Base-by-base conservation (phyloP, 2,797 vertebrate species). In the Chrosomus eos region DNA sequence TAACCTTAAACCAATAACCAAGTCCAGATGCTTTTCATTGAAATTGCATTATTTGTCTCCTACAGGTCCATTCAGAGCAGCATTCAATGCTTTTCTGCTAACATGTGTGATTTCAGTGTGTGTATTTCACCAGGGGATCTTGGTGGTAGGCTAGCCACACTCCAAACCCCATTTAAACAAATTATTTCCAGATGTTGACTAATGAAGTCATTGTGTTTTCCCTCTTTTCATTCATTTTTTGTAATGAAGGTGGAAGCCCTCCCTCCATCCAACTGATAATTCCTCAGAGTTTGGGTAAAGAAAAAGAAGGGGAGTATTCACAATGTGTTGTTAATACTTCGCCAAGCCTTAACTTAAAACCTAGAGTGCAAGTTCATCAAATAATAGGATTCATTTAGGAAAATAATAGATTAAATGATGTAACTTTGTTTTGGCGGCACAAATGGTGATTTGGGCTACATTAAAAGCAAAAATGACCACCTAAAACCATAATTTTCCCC, bases 171-270 rank as follows among this genome's bases (percentile, higher is more conserved):
- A 83, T 88, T 88, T 36, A 84, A 83, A 66, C 88, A 80, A 93
- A 95, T 92, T 72, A 86, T 62, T 94, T 95, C 95, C 95, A 96
- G 94, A 95, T 95, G 95, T 91, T 71, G 87, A 90, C 92, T 90
- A 94, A 92, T 94, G 90, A 93, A 33, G 91, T 43, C 87, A 58
- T 55, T 77, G 72, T 58, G 81, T 86, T 85, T 90, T 88, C 82
- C 79, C 71, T 84, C 80, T 51, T 33, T 55, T 71, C 40, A 75
- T 85, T 62, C 43, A 43, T 78, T 75, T 89, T 85, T 77, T 78
- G 58, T 81, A 51, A 68, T 45, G 23, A 71, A 70, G 82, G 60
- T 67, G 36, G 53, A 58, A 86, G 28, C 14, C 79, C 48, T 76
- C 18, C 33, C 78, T 71, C 38, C 9, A 74, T 28, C 58, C 14